A percentile compares a stretch with the other conserved stretches of the same genome.
Evolutionary conservation across 2,797 vertebrate species (phyloP).

Genomic region (Linurgus olivaceus): DNA sequence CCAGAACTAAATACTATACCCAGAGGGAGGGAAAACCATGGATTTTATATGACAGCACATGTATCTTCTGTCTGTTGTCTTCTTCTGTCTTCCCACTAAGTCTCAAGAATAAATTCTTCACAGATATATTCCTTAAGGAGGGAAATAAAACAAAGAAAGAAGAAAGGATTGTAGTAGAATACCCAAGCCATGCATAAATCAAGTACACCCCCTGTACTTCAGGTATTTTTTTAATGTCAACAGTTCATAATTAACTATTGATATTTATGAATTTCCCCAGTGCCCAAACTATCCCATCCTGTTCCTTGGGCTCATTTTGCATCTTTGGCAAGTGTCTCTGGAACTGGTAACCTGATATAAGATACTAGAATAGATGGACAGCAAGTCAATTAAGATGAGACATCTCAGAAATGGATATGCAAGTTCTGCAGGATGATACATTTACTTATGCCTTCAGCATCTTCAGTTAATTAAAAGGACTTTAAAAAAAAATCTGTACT

Average conservation of each 20-base stretch:
- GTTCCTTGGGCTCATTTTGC: not conserved
- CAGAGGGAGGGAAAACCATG: fast-evolving
- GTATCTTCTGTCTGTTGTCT: not conserved
- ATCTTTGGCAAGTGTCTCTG: not conserved
- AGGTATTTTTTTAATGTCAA: not conserved
- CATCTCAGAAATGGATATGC: not conserved
- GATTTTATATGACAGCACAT: not conserved
- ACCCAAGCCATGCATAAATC: not conserved
- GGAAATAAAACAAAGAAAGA: not conserved
- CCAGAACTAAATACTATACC: not conserved
- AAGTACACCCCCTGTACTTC: not conserved
- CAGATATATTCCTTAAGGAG: not conserved
- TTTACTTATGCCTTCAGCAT: not conserved
- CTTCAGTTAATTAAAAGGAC: not conserved
- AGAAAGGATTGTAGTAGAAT: not conserved
- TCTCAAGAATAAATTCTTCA: not conserved
- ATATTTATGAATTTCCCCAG: not conserved
- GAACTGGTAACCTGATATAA: not conserved
- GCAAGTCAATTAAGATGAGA: not conserved
- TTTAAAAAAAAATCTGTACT: not conserved
- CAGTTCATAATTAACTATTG: not conserved
- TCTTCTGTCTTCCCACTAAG: not conserved
- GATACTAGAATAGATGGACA: not conserved
- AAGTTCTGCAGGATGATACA: not conserved
- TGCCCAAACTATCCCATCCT: not conserved